Evolutionary conservation across 92 coral and sea anemone genomes (phyloP).

Genomic region (Paragorgia papillata): DNA sequence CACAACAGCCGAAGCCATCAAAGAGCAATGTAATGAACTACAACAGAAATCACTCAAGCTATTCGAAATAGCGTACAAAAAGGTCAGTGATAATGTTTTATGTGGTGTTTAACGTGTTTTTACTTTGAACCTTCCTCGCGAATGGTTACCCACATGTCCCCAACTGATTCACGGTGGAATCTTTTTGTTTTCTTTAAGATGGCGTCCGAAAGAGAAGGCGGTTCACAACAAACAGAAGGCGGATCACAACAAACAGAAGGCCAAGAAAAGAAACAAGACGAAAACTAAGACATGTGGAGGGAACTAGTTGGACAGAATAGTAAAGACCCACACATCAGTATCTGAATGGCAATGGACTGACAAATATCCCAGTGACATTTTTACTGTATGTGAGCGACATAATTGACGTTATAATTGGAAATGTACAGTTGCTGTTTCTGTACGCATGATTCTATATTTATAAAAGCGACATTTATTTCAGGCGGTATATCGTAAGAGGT

Average conservation of each 20-base stretch:
- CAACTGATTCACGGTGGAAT: no score
- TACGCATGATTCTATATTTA: no score
- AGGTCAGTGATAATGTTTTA: slow-evolving; percentile 46
- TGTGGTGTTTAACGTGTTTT: no score
- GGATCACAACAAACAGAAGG: slow-evolving; percentile 38
- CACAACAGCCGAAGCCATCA: slow-evolving; percentile 80
- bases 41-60: slow-evolving; percentile 98
- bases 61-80: slow-evolving; percentile 96
- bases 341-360: background rate
- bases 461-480: no score
- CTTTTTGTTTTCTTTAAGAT: slow-evolving; percentile 49
- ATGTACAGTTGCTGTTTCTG: background rate
- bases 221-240: slow-evolving; percentile 29
- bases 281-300: background rate
- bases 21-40: slow-evolving; percentile 85
- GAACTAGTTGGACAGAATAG: background rate
- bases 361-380: background rate
- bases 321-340: background rate
- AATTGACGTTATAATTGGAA: background rate
- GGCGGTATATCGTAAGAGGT: no score
- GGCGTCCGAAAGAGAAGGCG: slow-evolving; percentile 83
- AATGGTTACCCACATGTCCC: no score
- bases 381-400: background rate
- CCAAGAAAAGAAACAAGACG: slow-evolving; percentile 17
- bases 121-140: no score